Evolutionary conservation across 2,797 vertebrate genomes (phyloP).

Genomic region (Malacoctenus gilli): DNA sequence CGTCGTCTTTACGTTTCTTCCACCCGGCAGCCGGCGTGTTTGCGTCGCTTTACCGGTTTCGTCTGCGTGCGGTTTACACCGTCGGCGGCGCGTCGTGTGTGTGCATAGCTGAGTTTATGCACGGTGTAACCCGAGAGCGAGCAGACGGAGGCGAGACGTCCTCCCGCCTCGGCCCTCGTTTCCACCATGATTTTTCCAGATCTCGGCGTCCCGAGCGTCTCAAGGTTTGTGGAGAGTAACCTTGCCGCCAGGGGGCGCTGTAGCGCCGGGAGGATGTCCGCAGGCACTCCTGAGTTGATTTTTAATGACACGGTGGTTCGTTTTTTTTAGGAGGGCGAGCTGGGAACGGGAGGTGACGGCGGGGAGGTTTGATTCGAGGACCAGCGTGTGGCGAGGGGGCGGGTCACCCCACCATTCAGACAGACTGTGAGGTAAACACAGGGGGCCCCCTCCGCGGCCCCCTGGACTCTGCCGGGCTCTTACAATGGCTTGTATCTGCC

Average conservation of each 20-base stretch:
- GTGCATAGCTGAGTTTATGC: constrained; percentile 91
- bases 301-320: constrained; percentile 57
- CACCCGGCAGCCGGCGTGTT: constrained; percentile 47
- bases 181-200: constrained; percentile 53
- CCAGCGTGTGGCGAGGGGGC: too few relatives aligned
- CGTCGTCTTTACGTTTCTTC: constrained; percentile 43
- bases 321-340: constrained; percentile 50
- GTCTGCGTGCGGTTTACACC: constrained; percentile 74
- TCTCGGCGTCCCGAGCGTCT: constrained; percentile 72
- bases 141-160: constrained; percentile 39
- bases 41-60: constrained; percentile 54
- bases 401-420: too few relatives aligned
- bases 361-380: constrained; percentile 55
- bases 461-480: constrained; percentile 88
- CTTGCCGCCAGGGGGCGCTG: constrained; percentile 77
- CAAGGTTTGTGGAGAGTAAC: constrained; percentile 90
- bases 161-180: too few relatives aligned
- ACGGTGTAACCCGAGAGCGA: constrained; percentile 63
- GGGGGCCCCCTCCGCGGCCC: constrained; percentile 77
- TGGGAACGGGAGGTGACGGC: constrained; percentile 40
- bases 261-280: constrained; percentile 28
- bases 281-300: constrained; percentile 55
- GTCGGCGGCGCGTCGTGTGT: constrained; percentile 84
- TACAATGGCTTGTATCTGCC: constrained; percentile 99
- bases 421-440: constrained; percentile 59